These are phyloP conservation scores for Pelosia muscerda DNA, from an alignment of 2,888 invertebrate species.

Conservation along the genomic window DNA sequence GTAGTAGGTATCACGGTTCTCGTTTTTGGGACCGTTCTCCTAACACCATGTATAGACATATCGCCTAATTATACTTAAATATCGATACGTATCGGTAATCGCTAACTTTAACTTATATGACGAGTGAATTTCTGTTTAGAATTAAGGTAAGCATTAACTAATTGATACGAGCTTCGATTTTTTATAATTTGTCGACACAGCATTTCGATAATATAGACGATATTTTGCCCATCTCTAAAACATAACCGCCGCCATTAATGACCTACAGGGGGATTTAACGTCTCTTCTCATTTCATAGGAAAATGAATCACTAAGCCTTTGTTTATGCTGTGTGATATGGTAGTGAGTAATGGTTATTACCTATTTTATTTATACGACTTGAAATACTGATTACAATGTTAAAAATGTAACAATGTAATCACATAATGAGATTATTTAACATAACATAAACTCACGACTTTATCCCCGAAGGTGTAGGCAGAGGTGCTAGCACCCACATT, in stretches of 20 bases:
- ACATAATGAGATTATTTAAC: not conserved
- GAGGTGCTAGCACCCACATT: too few relatives aligned
- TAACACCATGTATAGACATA: too few relatives aligned
- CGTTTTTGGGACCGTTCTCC: too few relatives aligned
- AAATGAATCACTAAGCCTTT: not conserved
- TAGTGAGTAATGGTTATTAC: not conserved
- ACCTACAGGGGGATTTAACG: not conserved
- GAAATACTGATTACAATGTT: conserved; percentile 10
- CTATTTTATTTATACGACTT: not conserved
- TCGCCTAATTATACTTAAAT: not conserved
- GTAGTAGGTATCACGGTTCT: too few relatives aligned
- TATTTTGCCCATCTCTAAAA: not conserved
- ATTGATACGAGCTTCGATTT: not conserved
- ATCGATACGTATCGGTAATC: too few relatives aligned
- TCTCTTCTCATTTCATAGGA: conserved; percentile 7
- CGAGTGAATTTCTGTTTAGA: not conserved
- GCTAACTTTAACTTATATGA: too few relatives aligned
- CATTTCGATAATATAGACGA: not conserved
- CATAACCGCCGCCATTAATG: not conserved
- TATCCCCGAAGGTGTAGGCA: too few relatives aligned
- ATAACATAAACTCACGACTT: too few relatives aligned
- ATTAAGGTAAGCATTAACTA: too few relatives aligned
- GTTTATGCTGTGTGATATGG: not conserved
- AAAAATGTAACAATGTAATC: not conserved
- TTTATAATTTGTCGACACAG: not conserved